Base-by-base conservation (phyloP, 2,888 invertebrate genomes). In the Chesias legatella region DNA sequence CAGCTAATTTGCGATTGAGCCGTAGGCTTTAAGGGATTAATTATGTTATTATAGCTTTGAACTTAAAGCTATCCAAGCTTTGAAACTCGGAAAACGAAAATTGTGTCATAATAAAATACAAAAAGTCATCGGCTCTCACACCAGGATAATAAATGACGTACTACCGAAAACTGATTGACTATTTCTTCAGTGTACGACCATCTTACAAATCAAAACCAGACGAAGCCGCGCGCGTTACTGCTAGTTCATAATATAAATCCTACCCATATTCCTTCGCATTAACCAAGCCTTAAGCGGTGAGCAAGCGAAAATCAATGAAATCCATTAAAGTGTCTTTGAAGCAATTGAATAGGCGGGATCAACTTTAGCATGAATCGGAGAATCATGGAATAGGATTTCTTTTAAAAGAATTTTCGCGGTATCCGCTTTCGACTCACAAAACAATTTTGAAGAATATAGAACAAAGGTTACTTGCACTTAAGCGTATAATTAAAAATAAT, bases 301-400 rank as follows among this genome's bases (percentile, higher is more conserved):
- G 42, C 42, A 44, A 52, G 48, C 42, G 46, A 45, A 52, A 55
- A 55, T 55, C 55, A 52, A 56, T 56, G 45, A 50, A 53, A 53
- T 45, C 51, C 53, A 53, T 56, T 51, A 53, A 53, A 53, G 36
- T 48, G 39, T 39, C 55, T 53, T 51, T 45, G 46, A 48, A 48
- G 38, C 49, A 48, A 53, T 51, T 47, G 50, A 53, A 55, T 47
- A 40, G 56, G 56, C 51, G 56, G 56, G 62, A 64, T 67, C 63
- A 61, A 63, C 59, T 60, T 62, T 52, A 54, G 56, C 53, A 61
- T 51, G 48, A 53, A 53, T 53, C 44, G 48, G 38, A 33, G 59
- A 58, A 56, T 60, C 52, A 55, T 50, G 60, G 57, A 64, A 68
- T 63, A 57, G 58, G 56, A 62, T 63, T 67, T 63, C 53, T 42